Evolutionary conservation across 2,797 vertebrate genomes (phyloP), one percentile per base, ranked within the genome.

Genomic region (Gallinago stenura): DNA sequence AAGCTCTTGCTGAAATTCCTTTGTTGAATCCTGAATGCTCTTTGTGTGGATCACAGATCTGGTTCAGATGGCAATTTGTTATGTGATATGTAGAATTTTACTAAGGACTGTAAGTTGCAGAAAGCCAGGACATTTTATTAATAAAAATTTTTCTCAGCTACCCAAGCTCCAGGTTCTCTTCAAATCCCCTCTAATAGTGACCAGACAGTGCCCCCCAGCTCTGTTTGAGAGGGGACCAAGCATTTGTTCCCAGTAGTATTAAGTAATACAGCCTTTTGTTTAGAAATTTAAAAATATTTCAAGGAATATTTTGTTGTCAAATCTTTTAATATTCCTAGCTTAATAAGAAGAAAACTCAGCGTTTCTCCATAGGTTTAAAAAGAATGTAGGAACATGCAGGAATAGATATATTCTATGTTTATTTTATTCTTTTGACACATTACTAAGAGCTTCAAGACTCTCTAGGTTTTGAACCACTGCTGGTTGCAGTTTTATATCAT

Each of bases 401-500:
- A 89, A 46, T 69, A 90, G 61, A 60, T 66, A 39, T 10, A 65
- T 48, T 85, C 70, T 78, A 37, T 12, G 18, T 50, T 89, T 79
- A 43, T 95, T 91, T 92, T 76, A 41, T 39, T 72, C 62, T 88
- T 92, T 58, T 56, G 45, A 81, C 62, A 48, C 57, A 58, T 16
- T 72, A 79, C 81, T 78, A 53, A 64, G 48, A 80, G 30, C 6
- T 50, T 92, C 84, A 93, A n/a, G 25, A 26, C 83, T 64, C 48
- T 66, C 75, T 73, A 58, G 53, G 30, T 72, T 31, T 54, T 17
- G 45, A 95, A 71, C 78, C 65, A 48, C 65, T 92, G 43, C 77
- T 86, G 70, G 41, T 88, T 87, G 88, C 93, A 70, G 64, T 91
- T 10, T 92, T 92, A 45, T 65, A 61, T 83, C 56, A 73, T 92